phyloP scores from a whole-genome alignment of 2,888 invertebrate genomes.

The Drymonia ruficornis region DNA sequence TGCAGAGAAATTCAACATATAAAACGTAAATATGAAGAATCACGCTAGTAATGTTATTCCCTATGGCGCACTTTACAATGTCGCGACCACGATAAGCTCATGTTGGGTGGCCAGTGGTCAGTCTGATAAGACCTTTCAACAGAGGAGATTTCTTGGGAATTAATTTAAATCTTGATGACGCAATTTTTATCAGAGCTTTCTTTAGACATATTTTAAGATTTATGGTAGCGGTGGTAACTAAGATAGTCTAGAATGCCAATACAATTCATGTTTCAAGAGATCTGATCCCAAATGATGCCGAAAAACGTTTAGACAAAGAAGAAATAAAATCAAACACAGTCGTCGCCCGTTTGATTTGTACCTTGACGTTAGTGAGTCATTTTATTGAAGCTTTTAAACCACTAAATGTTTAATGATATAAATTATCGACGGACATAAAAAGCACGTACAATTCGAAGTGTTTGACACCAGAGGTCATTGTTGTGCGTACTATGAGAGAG shows the following conservation, averaged over 20 bases:
- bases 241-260: too few species aligned
- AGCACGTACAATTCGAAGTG: conserved; percentile 30
- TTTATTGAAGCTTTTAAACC: conserved; percentile 4
- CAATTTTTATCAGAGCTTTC: background rate
- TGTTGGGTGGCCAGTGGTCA: background rate
- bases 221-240: too few species aligned
- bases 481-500: conserved; percentile 32
- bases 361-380: conserved; percentile 1
- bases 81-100: background rate
- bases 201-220: too few species aligned
- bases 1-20: too few species aligned
- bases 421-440: conserved; percentile 24
- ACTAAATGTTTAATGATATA: conserved; percentile 23
- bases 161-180: background rate
- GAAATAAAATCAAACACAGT: background rate
- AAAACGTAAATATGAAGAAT: too few species aligned
- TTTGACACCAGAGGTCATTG: conserved; percentile 50
- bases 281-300: background rate
- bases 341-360: background rate
- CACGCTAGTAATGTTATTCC: background rate
- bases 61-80: background rate
- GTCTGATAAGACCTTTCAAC: background rate
- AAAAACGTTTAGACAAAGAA: background rate
- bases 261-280: too few species aligned
- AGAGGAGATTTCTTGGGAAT: background rate